These are phyloP conservation scores for Drosophila arizonae DNA, from an alignment of 1,140 invertebrate genomes.

Conservation along the genomic window DNA sequence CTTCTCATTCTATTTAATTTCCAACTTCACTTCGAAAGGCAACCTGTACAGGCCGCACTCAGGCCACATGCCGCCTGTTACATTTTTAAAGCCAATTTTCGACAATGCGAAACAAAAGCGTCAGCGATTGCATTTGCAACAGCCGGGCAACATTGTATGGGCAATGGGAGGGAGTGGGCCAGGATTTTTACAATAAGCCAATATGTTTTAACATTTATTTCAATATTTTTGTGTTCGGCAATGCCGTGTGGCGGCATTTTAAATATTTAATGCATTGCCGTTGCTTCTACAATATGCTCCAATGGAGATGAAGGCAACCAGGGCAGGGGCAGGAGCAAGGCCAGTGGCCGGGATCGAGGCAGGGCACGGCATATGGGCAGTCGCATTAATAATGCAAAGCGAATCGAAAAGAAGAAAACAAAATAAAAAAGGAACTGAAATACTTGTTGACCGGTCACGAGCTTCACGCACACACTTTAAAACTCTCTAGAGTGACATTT, in stretches of 20 bases:
- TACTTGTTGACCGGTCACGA: constrained; percentile 9
- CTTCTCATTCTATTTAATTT: no score
- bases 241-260: constrained; percentile 75
- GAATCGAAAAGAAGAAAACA: constrained; percentile 47
- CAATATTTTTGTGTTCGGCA: constrained; percentile 67
- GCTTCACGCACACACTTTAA: constrained; percentile 54
- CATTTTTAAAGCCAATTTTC: constrained; percentile 73
- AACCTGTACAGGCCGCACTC: constrained; percentile 4
- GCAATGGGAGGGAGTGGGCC: neutral
- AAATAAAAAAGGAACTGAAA: constrained; percentile 21
- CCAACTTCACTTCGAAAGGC: neutral
- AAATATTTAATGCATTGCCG: constrained; percentile 73
- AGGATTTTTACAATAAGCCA: constrained; percentile 74
- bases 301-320: constrained; percentile 2
- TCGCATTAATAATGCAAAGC: constrained; percentile 75
- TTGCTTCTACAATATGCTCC: constrained; percentile 35
- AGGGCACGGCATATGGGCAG: constrained; percentile 60
- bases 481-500: constrained; percentile 82
- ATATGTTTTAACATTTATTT: constrained; percentile 82
- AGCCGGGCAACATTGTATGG: neutral
- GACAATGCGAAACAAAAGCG: constrained; percentile 57
- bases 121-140: constrained; percentile 5
- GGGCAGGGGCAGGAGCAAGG: neutral
- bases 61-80: constrained; percentile 36
- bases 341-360: neutral